Percentiles rank a stretch among this genome's conserved stretches.
Evolutionary conservation across 2,888 invertebrate species (phyloP).

Genomic region (Volucella zonaria): DNA sequence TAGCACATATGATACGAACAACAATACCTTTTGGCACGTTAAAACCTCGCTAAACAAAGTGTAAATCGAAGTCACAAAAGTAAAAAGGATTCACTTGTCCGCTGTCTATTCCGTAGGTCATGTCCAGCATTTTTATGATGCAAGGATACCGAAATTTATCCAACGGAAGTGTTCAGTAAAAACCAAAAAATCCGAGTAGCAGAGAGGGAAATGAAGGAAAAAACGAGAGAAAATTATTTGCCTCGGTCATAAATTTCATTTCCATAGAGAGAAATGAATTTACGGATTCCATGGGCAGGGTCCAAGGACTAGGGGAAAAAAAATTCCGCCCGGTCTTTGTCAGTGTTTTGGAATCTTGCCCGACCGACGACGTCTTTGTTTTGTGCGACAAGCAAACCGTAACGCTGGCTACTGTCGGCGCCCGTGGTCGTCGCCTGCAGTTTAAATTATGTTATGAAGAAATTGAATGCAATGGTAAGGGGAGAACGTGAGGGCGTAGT

Average conservation of each 20-base stretch:
- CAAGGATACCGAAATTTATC: conserved; percentile 45
- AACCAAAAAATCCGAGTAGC: not conserved
- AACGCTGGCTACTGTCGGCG: conserved; percentile 2
- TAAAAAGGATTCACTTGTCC: conserved; percentile 6
- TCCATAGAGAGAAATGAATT: conserved; percentile 67
- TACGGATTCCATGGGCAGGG: conserved; percentile 52
- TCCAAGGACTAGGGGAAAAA: conserved; percentile 16
- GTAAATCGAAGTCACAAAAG: conserved; percentile 23
- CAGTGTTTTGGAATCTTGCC: conserved; percentile 55
- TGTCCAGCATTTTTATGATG: conserved; percentile 59
- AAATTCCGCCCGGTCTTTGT: conserved; percentile 17
- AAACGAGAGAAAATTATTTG: conserved; percentile 58
- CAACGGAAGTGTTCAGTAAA: not conserved
- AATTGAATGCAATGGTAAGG: conserved; percentile 67
- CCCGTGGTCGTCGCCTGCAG: conserved; percentile 67
- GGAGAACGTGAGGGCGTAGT: conserved; percentile 6
- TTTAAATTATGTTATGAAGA: conserved; percentile 60
- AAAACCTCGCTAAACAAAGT: not conserved
- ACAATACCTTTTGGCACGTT: conserved; percentile 3
- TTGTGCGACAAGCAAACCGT: not conserved
- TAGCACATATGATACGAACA: too few species aligned
- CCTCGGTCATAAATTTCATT: conserved; percentile 69
- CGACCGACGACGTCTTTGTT: conserved; percentile 12
- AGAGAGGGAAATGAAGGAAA: not conserved
- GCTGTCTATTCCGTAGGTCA: conserved; percentile 25